These are phyloP conservation scores for Arctopsyche grandis DNA, from an alignment of 1,140 invertebrate genomes.

Conservation along the genomic window DNA sequence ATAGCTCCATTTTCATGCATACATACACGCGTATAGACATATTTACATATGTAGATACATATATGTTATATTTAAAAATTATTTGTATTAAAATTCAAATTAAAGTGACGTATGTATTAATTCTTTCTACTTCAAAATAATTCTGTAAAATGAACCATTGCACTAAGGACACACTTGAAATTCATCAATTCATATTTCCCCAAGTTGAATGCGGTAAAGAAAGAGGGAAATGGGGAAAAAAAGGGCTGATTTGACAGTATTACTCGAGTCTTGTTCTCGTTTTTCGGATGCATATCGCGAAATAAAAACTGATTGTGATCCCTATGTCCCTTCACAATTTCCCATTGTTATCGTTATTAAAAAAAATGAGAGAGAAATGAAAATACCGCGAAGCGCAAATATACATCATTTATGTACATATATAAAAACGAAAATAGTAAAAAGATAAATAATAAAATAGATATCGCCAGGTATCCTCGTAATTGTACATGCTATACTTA, in stretches of 20 bases:
- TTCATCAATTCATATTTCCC: not conserved
- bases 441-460: too few relatives aligned
- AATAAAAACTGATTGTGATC: constrained; percentile 39
- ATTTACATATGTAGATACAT: too few relatives aligned
- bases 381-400: not conserved
- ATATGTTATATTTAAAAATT: too few relatives aligned
- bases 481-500: not conserved
- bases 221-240: constrained; percentile 39
- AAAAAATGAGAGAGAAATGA: not conserved
- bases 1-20: too few relatives aligned
- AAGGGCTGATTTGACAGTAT: constrained; percentile 39
- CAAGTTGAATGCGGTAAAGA: not conserved
- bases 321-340: constrained; percentile 7
- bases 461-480: too few relatives aligned
- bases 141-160: too few relatives aligned
- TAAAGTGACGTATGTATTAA: too few relatives aligned
- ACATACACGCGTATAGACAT: too few relatives aligned
- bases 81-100: too few relatives aligned
- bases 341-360: constrained; percentile 35
- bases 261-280: constrained; percentile 30
- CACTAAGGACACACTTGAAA: too few relatives aligned
- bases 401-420: not conserved
- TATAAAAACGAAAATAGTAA: too few relatives aligned
- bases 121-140: too few relatives aligned
- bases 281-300: constrained; percentile 38